Base-by-base conservation (phyloP, 2,113 vertebrate genomes). In the Acanthochromis polyacanthus region DNA sequence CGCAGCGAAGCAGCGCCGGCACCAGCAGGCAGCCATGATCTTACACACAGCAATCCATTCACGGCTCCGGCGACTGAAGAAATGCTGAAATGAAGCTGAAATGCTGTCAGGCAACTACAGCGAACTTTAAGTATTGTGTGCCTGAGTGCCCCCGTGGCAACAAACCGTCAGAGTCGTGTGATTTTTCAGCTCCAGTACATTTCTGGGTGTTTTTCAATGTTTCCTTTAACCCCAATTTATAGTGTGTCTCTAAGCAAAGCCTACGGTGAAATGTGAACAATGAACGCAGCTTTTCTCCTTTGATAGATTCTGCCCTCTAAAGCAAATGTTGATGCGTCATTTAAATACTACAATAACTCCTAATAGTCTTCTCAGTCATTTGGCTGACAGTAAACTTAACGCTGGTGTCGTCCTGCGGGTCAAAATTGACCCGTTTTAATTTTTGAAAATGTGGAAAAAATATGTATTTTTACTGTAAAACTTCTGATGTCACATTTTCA, bases 141-240 rank as follows among this genome's bases (percentile, higher is more conserved):
- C 38, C 25, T 76, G 61, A 20, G 45, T 58, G 28, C 1, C 55
- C 79, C 67, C 36, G 28, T 14, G 75, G 83, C 76, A 15, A 28
- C 62, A 0, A 36, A 40, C 48, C 19, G 22, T 59, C 53, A 2
- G 59, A 73, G 62, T 78, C 72, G 50, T 71, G 55, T 40, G 73
- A 80, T 76, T 61, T 70, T 86, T 85, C 77, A 66, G 82, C 88
- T 81, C 68, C 23, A 11, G 5, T 76, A 74, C 71, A 15, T 86
- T 78, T 88, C 74, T 75, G 17, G 52, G 80, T 63, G 62, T 74
- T 61, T 30, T 67, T 84, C 51, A 69, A 40, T 52, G 75, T 91
- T 80, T 73, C 19, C 48, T 59, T 79, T 81, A 79, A 83, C 84
- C 75, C 59, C 45, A 60, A 69, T 92, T 76, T 46, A 20, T 63